Evolutionary conservation across 2,888 invertebrate species (phyloP), one percentile per base, ranked within the genome.

Genomic region (Xestoiulus laeticollis): DNA sequence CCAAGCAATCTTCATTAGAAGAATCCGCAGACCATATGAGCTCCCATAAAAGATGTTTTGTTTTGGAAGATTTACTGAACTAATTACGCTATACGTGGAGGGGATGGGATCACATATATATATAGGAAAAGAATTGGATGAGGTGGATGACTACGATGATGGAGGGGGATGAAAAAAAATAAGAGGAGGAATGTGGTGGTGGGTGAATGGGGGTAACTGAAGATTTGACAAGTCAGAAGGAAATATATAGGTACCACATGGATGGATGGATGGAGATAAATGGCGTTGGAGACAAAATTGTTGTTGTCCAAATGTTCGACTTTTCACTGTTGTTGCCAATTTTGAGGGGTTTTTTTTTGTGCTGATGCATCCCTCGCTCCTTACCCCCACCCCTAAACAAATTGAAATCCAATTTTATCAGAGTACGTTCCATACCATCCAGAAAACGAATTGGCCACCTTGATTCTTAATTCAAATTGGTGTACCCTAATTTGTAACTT

Each of bases 1-100:
- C 38, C 84, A 48, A 86, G 86, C 86, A 86, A 86, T 86, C 86
- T 86, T 86, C 86, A 86, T 86, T 86, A 86, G 44, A 86, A 22
- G 53, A 86, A 86, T 59, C 86, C 53, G 32, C 86, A 53, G 53
- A 53, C 86, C 86, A 48, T 86, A 33, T 84, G 33, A 53, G 86
- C 86, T 86, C 48, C 59, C 86, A 86, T 85, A 85, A 85, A 85
- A 85, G 85, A 85, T 86, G 87, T 87, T 87, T 87, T 87, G 87
- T 87, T 87, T 78, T 83, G 82, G 43, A 83, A 87, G 87, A 87
- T 87, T 87, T 87, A 87, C 87, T 87, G 87, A 38, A 87, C 87
- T 87, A 87, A 87, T 87, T 87, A 87, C 83, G 83, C 32, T 32
- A 38, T 84, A 84, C 38, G 85, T 85, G 85, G 44, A 44, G 38